Base-by-base conservation (phyloP, 2,113 vertebrate genomes). In the Thalassarche chlororhynchos region DNA sequence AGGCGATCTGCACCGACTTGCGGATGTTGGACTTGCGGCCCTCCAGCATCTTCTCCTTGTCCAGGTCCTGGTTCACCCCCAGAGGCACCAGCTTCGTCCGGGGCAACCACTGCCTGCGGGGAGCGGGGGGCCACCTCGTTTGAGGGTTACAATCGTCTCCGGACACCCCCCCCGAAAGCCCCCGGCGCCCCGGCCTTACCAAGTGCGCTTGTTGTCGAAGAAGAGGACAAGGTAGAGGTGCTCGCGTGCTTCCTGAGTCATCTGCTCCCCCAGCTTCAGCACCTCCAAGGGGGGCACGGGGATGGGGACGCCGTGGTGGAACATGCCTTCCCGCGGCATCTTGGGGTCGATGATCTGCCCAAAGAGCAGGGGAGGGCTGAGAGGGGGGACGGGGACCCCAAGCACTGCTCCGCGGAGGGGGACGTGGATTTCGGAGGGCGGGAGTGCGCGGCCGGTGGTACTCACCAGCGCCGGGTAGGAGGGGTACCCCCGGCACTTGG, bases 131-230 rank as follows among this genome's bases (percentile, higher is more conserved):
- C 82, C 91, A 72, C 88, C 84, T 97, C 95, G 51, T 79, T 92
- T 95, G 70, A 96, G 84, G 84, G 90, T 92, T 91, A 94, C 89
- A 86, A 55, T 66, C 79, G 64, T 92, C 92, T 93, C 87, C 6
- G 6, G 55, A 28, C 13, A 8, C 15, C 40, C 40, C 26, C 54
- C 20, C 46, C 28, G 51, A 28, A 38, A n/a, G 51, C 74, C 82
- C 76, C 55, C 18, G 4, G 76, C 2, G 1, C 74, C 72, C 80
- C 13, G 36, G 80, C 75, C 99, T 99, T 92, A 99, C 99, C 99
- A 99, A 74, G 99, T 99, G 97, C 99, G 99, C 97, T 99, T 99
- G 98, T 99, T 99, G 98, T 99, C 99, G 19, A 99, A 99, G 98
- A 99, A 99, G 81, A 99, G 99, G 91, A 99, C 99, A 83, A 99